Percentiles rank a stretch among this genome's conserved stretches.
These are phyloP conservation scores for Nyctibius grandis DNA, from an alignment of 2,797 vertebrate genomes.

Conservation along the genomic window DNA sequence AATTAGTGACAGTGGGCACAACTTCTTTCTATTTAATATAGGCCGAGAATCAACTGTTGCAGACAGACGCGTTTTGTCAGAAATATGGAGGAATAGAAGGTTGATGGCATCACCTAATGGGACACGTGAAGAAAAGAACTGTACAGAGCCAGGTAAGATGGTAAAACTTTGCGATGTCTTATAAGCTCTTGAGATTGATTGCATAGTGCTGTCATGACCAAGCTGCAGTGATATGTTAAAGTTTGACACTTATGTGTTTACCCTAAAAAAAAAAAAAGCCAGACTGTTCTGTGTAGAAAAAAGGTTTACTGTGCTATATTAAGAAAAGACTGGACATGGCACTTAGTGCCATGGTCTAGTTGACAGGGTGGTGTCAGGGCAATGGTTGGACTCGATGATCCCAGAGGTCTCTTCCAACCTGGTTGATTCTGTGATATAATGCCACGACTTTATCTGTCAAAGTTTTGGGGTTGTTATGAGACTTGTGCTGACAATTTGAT, in stretches of 20 bases:
- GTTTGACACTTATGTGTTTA: too few species aligned
- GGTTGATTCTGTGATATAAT: too few species aligned
- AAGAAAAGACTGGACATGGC: too few species aligned
- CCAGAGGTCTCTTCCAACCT: too few species aligned
- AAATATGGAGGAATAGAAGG: slow-evolving; percentile 73
- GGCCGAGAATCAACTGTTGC: slow-evolving; percentile 53
- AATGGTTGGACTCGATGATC: too few species aligned
- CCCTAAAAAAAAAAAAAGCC: background rate
- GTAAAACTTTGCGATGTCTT: background rate
- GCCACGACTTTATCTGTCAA: background rate
- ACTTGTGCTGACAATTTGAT: background rate
- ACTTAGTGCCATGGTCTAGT: too few species aligned
- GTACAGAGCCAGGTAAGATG: slow-evolving; percentile 77
- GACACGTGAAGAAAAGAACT: slow-evolving; percentile 70
- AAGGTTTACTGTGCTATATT: background rate
- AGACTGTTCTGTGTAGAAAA: background rate
- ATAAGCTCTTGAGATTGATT: background rate
- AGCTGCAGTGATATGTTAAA: background rate
- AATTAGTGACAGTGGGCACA: background rate
- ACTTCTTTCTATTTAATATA: slow-evolving; percentile 33
- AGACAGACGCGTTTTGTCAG: slow-evolving; percentile 30
- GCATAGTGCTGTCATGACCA: background rate
- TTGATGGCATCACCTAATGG: slow-evolving; percentile 73
- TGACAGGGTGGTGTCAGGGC: too few species aligned
- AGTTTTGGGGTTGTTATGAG: background rate